Conservation (phyloP, 2,797 vertebrate species). For the Lepus oiostolus region DNA sequence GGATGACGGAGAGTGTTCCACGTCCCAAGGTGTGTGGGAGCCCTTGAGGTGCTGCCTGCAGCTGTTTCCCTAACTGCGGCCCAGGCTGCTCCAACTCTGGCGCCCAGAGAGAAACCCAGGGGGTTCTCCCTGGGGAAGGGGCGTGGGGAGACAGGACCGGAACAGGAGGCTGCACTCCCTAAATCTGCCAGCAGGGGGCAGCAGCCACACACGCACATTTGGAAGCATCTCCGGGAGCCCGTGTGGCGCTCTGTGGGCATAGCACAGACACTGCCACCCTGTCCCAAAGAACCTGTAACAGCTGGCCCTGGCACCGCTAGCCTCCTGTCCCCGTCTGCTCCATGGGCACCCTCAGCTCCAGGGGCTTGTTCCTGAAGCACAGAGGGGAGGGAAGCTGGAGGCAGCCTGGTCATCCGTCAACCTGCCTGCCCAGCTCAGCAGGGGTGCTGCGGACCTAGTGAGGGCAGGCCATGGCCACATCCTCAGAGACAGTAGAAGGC, state of each 20-base stretch:
- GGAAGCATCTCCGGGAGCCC: not conserved
- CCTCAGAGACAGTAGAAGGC: no score
- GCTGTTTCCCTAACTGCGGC: not conserved
- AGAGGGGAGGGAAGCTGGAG: not conserved
- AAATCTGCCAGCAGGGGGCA: slow-evolving; percentile 25
- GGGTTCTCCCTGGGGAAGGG: no score
- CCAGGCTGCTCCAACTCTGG: not conserved
- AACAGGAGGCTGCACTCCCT: not conserved
- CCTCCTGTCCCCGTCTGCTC: not conserved
- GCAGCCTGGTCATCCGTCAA: accelerated
- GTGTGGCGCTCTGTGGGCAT: no score
- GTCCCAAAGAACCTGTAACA: not conserved
- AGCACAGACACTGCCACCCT: not conserved
- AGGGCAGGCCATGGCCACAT: accelerated
- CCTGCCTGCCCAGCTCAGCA: not conserved
- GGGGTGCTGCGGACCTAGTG: not conserved
- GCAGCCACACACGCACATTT: not conserved
- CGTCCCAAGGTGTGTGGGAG: not conserved
- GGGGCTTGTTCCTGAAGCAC: not conserved
- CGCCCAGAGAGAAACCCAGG: not conserved
- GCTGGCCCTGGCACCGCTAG: accelerated
- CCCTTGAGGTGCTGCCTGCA: accelerated
- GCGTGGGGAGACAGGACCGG: accelerated
- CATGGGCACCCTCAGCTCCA: not conserved
- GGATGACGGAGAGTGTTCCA: not conserved